These are phyloP conservation scores for Neogale vison DNA, from an alignment of 2,113 vertebrate genomes.

Conservation along the genomic window DNA sequence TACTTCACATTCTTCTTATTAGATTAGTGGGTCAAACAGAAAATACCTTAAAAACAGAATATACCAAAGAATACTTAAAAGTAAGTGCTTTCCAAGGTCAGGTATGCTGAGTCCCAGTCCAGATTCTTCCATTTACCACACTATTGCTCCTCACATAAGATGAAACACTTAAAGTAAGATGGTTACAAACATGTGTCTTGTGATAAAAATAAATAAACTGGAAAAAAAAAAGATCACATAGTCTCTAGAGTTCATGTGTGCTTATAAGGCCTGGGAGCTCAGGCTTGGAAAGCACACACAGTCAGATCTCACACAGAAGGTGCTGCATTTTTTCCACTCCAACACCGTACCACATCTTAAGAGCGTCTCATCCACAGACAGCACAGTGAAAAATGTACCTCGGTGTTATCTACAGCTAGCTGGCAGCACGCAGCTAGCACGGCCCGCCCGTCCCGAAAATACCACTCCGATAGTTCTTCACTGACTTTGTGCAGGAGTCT, in stretches of 20 bases:
- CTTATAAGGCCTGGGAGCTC: background rate
- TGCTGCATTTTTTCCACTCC: background rate
- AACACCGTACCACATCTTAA: background rate
- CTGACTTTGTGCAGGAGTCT: slow-evolving; percentile 93
- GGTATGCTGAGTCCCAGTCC: background rate
- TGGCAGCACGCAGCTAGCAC: slow-evolving; percentile 95
- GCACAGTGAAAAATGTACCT: slow-evolving; percentile 85
- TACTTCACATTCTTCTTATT: background rate
- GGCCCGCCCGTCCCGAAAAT: slow-evolving; percentile 94
- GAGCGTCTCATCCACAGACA: background rate
- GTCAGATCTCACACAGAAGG: background rate
- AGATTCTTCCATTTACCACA: background rate
- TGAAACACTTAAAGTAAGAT: background rate
- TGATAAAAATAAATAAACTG: background rate
- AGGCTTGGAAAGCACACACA: background rate
- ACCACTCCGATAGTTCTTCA: slow-evolving; percentile 94
- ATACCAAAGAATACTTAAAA: background rate
- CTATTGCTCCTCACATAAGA: background rate
- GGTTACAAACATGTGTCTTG: background rate
- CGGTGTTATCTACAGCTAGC: slow-evolving; percentile 92
- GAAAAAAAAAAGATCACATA: background rate
- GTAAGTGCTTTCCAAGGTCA: background rate
- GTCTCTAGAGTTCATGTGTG: background rate
- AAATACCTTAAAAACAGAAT: background rate
- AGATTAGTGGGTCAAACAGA: background rate